Evolutionary conservation across 2,797 vertebrate species (phyloP).

Genomic region (Gymnodraco acuticeps): DNA sequence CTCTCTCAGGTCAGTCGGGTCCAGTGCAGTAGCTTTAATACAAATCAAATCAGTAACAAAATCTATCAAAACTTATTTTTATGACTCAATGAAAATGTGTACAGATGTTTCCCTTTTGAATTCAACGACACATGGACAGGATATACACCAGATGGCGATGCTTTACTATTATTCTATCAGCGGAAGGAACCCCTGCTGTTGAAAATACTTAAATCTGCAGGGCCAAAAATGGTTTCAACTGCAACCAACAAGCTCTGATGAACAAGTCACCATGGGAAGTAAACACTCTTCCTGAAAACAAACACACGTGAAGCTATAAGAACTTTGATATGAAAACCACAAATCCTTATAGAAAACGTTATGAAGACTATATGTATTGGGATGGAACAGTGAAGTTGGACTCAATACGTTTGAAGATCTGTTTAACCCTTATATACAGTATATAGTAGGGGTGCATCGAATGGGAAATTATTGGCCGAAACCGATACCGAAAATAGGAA

Average conservation of each 20-base stretch:
- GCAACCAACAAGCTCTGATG: constrained; percentile 16
- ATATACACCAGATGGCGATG: constrained; percentile 69
- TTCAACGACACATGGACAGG: constrained; percentile 11
- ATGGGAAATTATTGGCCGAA: too few species aligned
- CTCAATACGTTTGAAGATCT: too few species aligned
- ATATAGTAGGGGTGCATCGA: too few species aligned
- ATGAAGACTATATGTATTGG: neutral
- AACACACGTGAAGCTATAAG: neutral
- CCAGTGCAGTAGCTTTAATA: neutral
- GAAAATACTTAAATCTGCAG: constrained; percentile 15
- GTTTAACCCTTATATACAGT: too few species aligned
- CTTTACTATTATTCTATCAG: constrained; percentile 43
- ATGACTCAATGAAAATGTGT: neutral
- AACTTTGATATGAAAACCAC: neutral
- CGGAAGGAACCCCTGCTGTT: constrained; percentile 31
- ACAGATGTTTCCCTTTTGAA: constrained; percentile 33
- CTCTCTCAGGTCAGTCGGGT: neutral
- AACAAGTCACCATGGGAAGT: constrained; percentile 13
- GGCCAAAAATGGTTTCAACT: constrained; percentile 26
- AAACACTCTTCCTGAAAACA: neutral
- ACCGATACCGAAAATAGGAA: too few species aligned
- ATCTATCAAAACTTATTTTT: constrained; percentile 4
- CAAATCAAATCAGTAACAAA: neutral
- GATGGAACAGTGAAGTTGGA: neutral
- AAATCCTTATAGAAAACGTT: too few species aligned